Evolutionary conservation across 2,888 invertebrate species (phyloP).

Genomic region (Caenorhabditis parvicauda): DNA sequence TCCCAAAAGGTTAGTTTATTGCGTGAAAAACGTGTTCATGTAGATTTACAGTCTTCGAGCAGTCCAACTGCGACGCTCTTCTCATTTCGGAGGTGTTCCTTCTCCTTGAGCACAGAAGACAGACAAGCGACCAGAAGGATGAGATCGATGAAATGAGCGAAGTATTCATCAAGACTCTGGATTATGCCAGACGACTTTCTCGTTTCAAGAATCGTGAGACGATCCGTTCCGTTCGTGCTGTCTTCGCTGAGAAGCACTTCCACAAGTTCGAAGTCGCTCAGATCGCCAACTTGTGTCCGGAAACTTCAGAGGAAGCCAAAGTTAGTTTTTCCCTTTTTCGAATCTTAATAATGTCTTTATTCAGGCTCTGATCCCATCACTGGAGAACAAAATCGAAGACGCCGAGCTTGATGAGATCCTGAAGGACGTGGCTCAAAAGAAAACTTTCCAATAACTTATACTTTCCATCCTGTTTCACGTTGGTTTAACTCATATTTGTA

Average conservation of each 20-base stretch:
- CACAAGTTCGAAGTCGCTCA: constrained; percentile 98
- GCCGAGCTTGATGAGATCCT: constrained; percentile 92
- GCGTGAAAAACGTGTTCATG: neutral
- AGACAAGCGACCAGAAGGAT: constrained; percentile 94
- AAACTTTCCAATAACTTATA: constrained; percentile 78
- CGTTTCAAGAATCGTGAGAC: constrained; percentile 98
- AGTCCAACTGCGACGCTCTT: constrained; percentile 81
- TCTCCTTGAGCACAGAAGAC: constrained; percentile 91
- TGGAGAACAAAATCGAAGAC: constrained; percentile 95
- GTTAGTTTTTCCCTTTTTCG: constrained; percentile 14
- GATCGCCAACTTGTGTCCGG: constrained; percentile 95
- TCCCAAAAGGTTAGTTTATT: constrained; percentile 99
- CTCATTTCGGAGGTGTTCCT: constrained; percentile 77
- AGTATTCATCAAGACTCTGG: constrained; percentile 91
- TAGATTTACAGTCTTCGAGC: constrained; percentile 86
- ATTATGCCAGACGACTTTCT: constrained; percentile 90
- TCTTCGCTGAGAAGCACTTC: constrained; percentile 71
- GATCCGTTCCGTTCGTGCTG: constrained; percentile 86
- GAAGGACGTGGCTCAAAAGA: constrained; percentile 95
- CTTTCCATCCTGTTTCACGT: neutral
- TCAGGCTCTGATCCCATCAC: constrained; percentile 51
- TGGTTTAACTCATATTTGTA: neutral
- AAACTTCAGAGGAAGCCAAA: constrained; percentile 96
- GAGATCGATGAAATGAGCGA: constrained; percentile 96
- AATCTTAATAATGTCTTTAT: neutral